These are phyloP conservation scores for Drosophila pseudoananassae DNA, from an alignment of 1,140 invertebrate genomes.

Conservation along the genomic window DNA sequence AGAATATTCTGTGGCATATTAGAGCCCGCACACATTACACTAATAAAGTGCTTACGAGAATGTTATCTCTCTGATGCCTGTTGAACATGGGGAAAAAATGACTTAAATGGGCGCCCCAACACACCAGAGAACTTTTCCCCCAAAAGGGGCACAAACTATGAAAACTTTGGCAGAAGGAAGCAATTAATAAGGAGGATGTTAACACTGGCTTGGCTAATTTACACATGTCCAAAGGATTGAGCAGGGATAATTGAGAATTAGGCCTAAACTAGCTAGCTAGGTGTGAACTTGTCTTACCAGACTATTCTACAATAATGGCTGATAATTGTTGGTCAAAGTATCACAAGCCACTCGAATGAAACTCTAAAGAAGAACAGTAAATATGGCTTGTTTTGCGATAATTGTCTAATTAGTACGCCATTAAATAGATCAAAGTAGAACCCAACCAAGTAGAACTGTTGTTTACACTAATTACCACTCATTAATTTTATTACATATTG, in stretches of 20 bases:
- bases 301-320: slow-evolving; percentile 10
- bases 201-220: slow-evolving; percentile 32
- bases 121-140: background rate
- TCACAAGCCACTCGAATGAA: too few relatives aligned
- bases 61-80: slow-evolving; percentile 14
- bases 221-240: slow-evolving; percentile 43
- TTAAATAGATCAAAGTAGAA: background rate
- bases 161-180: slow-evolving; percentile 1
- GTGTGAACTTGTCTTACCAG: slow-evolving; percentile 32
- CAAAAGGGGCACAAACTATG: slow-evolving; percentile 13
- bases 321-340: slow-evolving; percentile 18
- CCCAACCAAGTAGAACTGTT: too few relatives aligned
- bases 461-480: background rate
- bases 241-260: slow-evolving; percentile 36
- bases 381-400: background rate
- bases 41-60: slow-evolving; percentile 32
- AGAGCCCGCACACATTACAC: slow-evolving; percentile 14
- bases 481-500: background rate
- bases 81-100: slow-evolving; percentile 25
- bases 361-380: background rate
- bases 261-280: slow-evolving; percentile 39
- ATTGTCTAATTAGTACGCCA: background rate
- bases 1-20: slow-evolving; percentile 27
- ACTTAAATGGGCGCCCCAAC: slow-evolving; percentile 19
- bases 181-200: slow-evolving; percentile 41